Percentiles rank a stretch among this genome's conserved stretches.
phyloP scores from a whole-genome alignment of 2,888 invertebrate species.

The Carabus problematicus region DNA sequence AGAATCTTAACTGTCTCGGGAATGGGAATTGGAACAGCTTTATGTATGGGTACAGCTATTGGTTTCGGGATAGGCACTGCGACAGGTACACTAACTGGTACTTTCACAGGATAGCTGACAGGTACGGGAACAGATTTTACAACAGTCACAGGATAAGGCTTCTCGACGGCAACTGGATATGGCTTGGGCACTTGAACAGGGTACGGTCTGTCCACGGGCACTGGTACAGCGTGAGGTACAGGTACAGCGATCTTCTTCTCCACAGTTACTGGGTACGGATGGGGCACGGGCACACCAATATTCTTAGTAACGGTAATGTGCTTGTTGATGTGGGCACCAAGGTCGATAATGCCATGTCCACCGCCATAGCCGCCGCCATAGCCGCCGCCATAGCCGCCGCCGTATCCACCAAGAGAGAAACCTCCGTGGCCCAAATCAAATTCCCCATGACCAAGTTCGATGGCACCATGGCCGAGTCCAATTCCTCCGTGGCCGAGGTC shows the following conservation, averaged over 20 bases:
- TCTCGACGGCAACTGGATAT: conserved; percentile 61
- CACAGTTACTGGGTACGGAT: conserved; percentile 63
- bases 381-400: background rate
- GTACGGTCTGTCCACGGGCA: conserved; percentile 59
- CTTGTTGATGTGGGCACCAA: conserved; percentile 45
- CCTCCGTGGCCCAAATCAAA: conserved; percentile 2
- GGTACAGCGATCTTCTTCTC: conserved; percentile 53
- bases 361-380: conserved; percentile 39
- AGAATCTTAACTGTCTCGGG: conserved; percentile 62
- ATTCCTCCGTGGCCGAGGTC: background rate
- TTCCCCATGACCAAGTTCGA: background rate
- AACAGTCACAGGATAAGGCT: conserved; percentile 63
- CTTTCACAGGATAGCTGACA: conserved; percentile 60
- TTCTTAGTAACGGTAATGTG: conserved; percentile 40
- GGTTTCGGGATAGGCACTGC: conserved; percentile 55
- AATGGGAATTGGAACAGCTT: conserved; percentile 62
- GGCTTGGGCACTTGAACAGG: conserved; percentile 61
- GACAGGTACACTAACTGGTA: conserved; percentile 55
- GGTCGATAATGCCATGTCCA: conserved; percentile 45
- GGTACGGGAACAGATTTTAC: conserved; percentile 60
- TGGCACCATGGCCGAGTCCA: background rate
- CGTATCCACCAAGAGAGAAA: background rate
- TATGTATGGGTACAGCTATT: conserved; percentile 59
- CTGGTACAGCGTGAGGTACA: conserved; percentile 55
- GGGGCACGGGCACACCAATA: conserved; percentile 60